phyloP scores from a whole-genome alignment of 2,888 invertebrate species.

The Tanypteryx hageni region DNA sequence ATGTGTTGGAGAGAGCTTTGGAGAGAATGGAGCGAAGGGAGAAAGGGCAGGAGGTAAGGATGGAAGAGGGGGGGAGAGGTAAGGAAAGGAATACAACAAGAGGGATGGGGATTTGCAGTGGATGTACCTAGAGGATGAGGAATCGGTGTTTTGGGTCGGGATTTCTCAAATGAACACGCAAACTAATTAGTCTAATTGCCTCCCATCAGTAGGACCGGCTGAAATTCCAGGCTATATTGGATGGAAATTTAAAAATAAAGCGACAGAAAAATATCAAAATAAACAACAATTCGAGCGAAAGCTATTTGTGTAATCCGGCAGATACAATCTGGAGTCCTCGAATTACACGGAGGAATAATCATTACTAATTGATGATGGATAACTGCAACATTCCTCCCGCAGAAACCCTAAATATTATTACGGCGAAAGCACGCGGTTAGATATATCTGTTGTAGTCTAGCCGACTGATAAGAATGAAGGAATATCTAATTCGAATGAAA shows the following conservation, averaged over 20 bases:
- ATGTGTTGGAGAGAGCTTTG: not conserved
- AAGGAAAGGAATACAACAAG: too few species aligned
- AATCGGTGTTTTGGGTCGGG: not conserved
- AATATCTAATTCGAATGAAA: too few species aligned
- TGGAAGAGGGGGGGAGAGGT: not conserved
- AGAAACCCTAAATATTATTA: too few species aligned
- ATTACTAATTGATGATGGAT: not conserved
- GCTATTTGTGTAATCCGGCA: not conserved
- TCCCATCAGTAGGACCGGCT: not conserved
- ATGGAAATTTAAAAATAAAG: not conserved
- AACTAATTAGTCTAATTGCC: slow-evolving; percentile 12
- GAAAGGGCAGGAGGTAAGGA: not conserved
- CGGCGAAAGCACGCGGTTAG: too few species aligned
- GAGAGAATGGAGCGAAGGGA: not conserved
- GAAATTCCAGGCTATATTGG: not conserved
- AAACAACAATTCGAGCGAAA: not conserved
- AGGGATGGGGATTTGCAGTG: not conserved
- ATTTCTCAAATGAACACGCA: slow-evolving; percentile 6
- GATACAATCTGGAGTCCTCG: not conserved
- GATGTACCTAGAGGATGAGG: not conserved
- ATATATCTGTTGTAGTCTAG: too few species aligned
- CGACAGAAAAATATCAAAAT: not conserved
- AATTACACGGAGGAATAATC: slow-evolving; percentile 16
- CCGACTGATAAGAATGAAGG: too few species aligned
- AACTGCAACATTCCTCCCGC: not conserved